These are phyloP conservation scores for Drosophila stalkeri DNA, from an alignment of 2,888 invertebrate genomes.

Conservation along the genomic window DNA sequence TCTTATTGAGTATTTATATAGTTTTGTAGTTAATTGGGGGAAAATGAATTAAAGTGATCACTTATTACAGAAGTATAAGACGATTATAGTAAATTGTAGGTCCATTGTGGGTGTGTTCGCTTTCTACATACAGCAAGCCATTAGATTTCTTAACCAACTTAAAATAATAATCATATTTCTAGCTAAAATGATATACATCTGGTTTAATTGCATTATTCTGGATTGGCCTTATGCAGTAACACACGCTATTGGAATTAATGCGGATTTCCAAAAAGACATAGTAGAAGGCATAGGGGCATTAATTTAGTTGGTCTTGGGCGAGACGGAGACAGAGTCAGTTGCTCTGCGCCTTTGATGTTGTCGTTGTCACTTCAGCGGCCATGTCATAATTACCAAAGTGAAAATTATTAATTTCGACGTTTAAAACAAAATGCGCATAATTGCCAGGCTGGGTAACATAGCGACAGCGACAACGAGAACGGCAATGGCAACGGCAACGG, in stretches of 20 bases:
- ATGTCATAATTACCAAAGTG: conserved; percentile 82
- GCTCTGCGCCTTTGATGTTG: conserved; percentile 73
- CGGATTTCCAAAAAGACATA: conserved; percentile 20
- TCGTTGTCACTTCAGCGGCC: conserved; percentile 80
- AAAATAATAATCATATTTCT: background rate
- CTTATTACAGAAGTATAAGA: too few species aligned
- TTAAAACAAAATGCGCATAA: conserved; percentile 81
- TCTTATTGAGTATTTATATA: too few species aligned
- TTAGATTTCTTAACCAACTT: too few species aligned
- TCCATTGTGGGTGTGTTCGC: too few species aligned
- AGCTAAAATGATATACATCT: background rate
- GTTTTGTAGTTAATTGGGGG: too few species aligned
- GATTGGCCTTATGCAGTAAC: background rate
- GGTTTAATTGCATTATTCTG: background rate
- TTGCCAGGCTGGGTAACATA: conserved; percentile 59
- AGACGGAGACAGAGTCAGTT: conserved; percentile 25
- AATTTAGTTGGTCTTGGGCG: conserved; percentile 14
- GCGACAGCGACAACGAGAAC: background rate
- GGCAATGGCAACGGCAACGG: conserved; percentile 9
- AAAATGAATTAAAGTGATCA: too few species aligned
- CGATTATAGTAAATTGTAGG: too few species aligned
- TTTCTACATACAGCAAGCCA: too few species aligned
- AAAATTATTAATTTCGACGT: conserved; percentile 82
- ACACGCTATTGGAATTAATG: conserved; percentile 53
- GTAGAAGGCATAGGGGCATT: background rate